Evolutionary conservation across 2,113 vertebrate genomes (phyloP).

Genomic region (Austrofundulus limnaeus): DNA sequence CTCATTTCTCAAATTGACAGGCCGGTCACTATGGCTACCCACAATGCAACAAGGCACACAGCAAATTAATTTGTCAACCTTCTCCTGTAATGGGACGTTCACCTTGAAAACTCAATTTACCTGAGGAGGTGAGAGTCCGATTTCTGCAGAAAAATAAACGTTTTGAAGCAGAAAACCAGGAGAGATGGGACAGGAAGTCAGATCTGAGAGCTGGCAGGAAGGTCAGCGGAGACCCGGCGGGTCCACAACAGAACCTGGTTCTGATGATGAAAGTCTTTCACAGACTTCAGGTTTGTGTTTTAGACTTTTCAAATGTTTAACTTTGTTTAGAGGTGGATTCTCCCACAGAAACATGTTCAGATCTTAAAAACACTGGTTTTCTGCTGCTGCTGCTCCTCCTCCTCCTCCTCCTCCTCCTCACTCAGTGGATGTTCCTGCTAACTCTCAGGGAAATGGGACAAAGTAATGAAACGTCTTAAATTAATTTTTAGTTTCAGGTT

Average conservation of each 20-base stretch:
- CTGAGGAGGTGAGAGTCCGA: slow-evolving; percentile 68
- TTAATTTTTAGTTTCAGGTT: slow-evolving; percentile 77
- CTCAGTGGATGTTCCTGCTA: too few species aligned
- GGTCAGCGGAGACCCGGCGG: slow-evolving; percentile 8
- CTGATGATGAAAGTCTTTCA: too few species aligned
- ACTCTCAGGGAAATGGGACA: background rate
- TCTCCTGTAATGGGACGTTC: slow-evolving; percentile 80
- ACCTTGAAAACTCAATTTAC: slow-evolving; percentile 86
- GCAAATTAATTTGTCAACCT: slow-evolving; percentile 84
- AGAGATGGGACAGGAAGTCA: slow-evolving; percentile 21
- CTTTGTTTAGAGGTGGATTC: too few species aligned
- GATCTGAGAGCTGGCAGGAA: slow-evolving; percentile 9
- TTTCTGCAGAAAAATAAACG: slow-evolving; percentile 22
- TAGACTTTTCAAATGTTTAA: too few species aligned
- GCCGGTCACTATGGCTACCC: slow-evolving; percentile 78
- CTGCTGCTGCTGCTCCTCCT: too few species aligned
- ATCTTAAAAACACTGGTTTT: too few species aligned
- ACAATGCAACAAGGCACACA: slow-evolving; percentile 76
- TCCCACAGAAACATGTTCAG: too few species aligned
- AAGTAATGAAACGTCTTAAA: slow-evolving; percentile 72
- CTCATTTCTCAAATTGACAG: slow-evolving; percentile 85
- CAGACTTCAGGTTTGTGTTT: too few species aligned
- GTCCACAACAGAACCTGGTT: too few species aligned
- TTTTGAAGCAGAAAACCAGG: slow-evolving; percentile 10
- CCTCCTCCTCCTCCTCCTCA: too few species aligned